A percentile compares a stretch with the other conserved stretches of the same genome.
These are phyloP conservation scores for Nebria salina DNA, from an alignment of 2,888 invertebrate species.

Conservation along the genomic window DNA sequence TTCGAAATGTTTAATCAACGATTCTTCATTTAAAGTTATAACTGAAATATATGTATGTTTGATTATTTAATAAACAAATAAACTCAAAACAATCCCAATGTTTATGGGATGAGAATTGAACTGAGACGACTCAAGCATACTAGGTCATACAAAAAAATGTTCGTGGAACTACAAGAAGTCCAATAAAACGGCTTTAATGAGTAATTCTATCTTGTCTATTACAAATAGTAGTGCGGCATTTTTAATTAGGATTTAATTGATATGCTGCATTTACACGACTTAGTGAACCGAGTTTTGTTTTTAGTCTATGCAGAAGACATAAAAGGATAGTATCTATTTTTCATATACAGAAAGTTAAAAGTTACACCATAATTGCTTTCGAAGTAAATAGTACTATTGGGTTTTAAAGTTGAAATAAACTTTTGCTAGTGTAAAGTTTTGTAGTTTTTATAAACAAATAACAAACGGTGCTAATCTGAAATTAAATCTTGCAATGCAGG, in stretches of 20 bases:
- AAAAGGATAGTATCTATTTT: neutral
- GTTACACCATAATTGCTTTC: neutral
- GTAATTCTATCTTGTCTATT: neutral
- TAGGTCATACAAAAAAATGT: constrained; percentile 10
- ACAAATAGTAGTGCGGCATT: neutral
- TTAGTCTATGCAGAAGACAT: neutral
- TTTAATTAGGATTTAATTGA: neutral
- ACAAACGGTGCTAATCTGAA: neutral
- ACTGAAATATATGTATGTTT: too few relatives aligned
- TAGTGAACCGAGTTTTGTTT: neutral
- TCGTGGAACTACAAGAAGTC: constrained; percentile 11
- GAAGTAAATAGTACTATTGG: neutral
- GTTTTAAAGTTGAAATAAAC: neutral
- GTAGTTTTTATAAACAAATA: neutral
- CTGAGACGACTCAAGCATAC: neutral
- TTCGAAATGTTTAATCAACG: too few relatives aligned
- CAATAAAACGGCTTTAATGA: constrained; percentile 17
- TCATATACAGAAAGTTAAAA: neutral
- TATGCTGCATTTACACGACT: neutral
- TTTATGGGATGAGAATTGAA: neutral
- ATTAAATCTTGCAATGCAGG: neutral
- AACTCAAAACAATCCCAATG: neutral
- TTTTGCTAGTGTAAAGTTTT: neutral
- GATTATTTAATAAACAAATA: too few relatives aligned
- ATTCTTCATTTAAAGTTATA: too few relatives aligned